Evolutionary conservation across 2,888 invertebrate species (phyloP), one percentile per base, ranked within the genome.

Genomic region (Altica lythri): DNA sequence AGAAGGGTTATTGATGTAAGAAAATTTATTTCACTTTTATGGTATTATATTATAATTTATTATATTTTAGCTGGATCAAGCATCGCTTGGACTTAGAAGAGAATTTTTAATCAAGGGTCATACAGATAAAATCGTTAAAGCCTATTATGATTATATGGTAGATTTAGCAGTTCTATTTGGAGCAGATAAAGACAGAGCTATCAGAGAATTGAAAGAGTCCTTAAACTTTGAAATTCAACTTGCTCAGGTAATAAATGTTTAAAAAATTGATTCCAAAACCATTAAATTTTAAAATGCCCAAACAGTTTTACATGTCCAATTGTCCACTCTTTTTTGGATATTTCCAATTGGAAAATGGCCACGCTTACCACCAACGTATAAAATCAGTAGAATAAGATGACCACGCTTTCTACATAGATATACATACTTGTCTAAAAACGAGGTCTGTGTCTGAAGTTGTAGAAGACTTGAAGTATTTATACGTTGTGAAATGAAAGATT

Each of bases 141-240:
- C 90, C 1, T 93, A 93, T 73, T 90, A 87, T 68, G 84, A 84
- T 16, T 92, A 92, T 73, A 91, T 92, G 90, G 89, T 93, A 1
- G 92, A 92, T 68, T 85, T 95, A 61, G 90, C 95, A 0, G 84
- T 85, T 0, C 80, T 95, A 9, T 84, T 95, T 57, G 95, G 95
- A 5, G 95, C 94, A 0, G 81, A 90, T 16, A 82, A 81, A 57
- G 72, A 78, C 0, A 75, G 77, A 2, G 94, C 95, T 0, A 77
- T 81, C 61, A 75, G 76, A 5, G 91, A 95, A 65, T 82, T 96
- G 51, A 82, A 78, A 42, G 86, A 90, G 43, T 90, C 95, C 0
- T 78, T 97, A 13, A 80, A 88, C 57, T 95, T 97, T 69, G 96
- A 97, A 81, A 92, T 91, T 60, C 81, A 85, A 63, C 81, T 97